A percentile compares a stretch with the other conserved stretches of the same genome.
Conservation (phyloP, 2,888 invertebrate genomes). For the Protodeltote pygarga region DNA sequence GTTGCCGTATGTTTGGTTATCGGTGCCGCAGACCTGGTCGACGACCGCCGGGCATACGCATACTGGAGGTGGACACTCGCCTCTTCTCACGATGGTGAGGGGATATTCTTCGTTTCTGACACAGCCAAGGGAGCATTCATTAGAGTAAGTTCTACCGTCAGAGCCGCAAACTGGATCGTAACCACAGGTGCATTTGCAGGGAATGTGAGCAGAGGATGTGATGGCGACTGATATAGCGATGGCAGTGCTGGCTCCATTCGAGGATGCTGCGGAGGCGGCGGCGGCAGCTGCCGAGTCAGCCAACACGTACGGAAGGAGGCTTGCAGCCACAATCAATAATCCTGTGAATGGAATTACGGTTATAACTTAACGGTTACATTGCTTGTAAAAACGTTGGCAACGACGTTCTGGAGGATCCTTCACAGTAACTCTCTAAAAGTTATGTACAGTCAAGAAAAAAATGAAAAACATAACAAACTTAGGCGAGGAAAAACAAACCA, state of each 20-base stretch:
- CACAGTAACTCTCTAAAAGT: too few species aligned
- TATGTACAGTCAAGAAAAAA: too few species aligned
- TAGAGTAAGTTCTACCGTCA: slow-evolving; percentile 55
- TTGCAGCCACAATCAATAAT: slow-evolving; percentile 10
- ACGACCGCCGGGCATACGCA: slow-evolving; percentile 37
- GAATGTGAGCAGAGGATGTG: slow-evolving; percentile 1
- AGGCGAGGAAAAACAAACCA: too few species aligned
- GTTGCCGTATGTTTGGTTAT: slow-evolving; percentile 89
- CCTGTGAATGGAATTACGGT: slow-evolving; percentile 8
- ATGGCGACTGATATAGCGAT: neutral
- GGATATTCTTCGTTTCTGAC: slow-evolving; percentile 39
- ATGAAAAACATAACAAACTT: too few species aligned
- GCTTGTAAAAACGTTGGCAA: too few species aligned
- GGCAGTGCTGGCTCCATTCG: neutral
- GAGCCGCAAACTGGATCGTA: slow-evolving; percentile 55
- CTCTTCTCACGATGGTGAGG: slow-evolving; percentile 30
- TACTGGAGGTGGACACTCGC: slow-evolving; percentile 36
- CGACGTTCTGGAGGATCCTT: too few species aligned
- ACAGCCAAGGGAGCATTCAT: slow-evolving; percentile 49
- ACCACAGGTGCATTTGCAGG: slow-evolving; percentile 15
- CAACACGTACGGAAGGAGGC: slow-evolving; percentile 9
- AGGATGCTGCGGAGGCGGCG: neutral
- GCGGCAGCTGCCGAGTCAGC: slow-evolving; percentile 3
- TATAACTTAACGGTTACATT: too few species aligned
- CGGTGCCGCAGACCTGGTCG: slow-evolving; percentile 88